These are phyloP conservation scores for Tyto alba DNA, from an alignment of 2,113 vertebrate species.

Conservation along the genomic window DNA sequence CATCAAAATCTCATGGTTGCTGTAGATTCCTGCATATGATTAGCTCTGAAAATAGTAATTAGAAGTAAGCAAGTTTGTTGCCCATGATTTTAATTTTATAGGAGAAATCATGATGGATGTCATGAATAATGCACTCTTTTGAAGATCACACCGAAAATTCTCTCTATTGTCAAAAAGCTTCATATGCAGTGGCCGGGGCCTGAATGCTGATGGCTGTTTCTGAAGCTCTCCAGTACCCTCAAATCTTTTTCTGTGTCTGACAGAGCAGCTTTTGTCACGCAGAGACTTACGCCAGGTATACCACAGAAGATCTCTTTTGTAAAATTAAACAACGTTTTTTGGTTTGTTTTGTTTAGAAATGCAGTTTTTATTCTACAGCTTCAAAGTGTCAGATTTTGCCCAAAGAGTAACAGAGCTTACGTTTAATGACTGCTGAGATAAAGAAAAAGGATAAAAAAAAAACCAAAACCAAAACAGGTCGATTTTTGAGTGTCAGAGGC, in stretches of 20 bases:
- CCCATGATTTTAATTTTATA: not conserved
- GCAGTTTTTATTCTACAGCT: not conserved
- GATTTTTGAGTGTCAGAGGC: not conserved
- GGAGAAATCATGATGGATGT: not conserved
- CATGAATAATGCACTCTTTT: not conserved
- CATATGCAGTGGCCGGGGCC: not conserved
- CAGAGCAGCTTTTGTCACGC: not conserved
- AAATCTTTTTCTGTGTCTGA: not conserved
- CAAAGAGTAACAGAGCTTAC: not conserved
- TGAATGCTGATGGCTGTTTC: not conserved
- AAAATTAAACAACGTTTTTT: slow-evolving; percentile 4
- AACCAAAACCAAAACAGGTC: not conserved
- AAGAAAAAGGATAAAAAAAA: not conserved
- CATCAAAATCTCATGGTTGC: not conserved
- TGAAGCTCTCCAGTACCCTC: not conserved
- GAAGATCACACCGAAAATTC: slow-evolving; percentile 15
- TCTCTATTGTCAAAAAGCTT: not conserved
- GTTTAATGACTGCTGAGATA: not conserved
- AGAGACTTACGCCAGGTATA: not conserved
- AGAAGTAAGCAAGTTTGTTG: not conserved
- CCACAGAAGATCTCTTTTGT: not conserved
- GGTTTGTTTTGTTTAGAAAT: not conserved
- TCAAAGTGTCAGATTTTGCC: not conserved
- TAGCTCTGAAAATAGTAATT: not conserved
- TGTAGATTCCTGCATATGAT: not conserved